Evolutionary conservation across 2,888 invertebrate genomes (phyloP), one percentile per base, ranked within the genome.

Genomic region (Drosophila lutescens): DNA sequence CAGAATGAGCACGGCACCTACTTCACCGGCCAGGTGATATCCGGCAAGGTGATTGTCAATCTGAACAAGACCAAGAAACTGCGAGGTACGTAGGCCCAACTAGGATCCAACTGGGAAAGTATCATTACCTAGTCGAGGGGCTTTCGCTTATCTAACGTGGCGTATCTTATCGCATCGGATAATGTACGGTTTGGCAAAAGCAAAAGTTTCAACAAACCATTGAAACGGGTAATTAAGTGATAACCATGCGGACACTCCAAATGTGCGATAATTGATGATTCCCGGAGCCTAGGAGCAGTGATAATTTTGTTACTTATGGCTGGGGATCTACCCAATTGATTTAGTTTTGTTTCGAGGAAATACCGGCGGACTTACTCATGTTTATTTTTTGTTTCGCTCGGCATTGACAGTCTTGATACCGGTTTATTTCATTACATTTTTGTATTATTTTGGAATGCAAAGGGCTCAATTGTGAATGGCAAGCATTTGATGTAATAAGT

Each of bases 1-100:
- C 69, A 93, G 92, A 91, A 95, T 94, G 91, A 94, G 94, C 80
- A 95, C 94, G 92, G 93, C 95, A 80, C 94, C 94, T 92, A 91
- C 74, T 91, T 91, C 71, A 89, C 91, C 12, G 92, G 92, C 15
- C 91, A 92, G 78, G 78, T 83, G 36, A 76, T 92, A 9, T 85
- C 86, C 36, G 92, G 92, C 23, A 90, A 86, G 77, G 91, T 92
- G 34, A 79, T 88, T 43, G 77, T 92, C 46, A 86, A 79, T 56
- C 76, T 92, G 15, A 90, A 88, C 63, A 91, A 91, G 65, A 59
- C 83, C 15, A 91, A 91, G 65, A 91, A 90, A 75, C 63, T 92
- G 12, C 85, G 84, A 86, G 91, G 92, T 92, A 77, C 53, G 87
- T 79, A 20, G 15, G 46, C 9, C 23, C 40, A 7, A 9, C 15